Base-by-base conservation (phyloP, 1,140 invertebrate species). In the Anoplolepis gracilipes region DNA sequence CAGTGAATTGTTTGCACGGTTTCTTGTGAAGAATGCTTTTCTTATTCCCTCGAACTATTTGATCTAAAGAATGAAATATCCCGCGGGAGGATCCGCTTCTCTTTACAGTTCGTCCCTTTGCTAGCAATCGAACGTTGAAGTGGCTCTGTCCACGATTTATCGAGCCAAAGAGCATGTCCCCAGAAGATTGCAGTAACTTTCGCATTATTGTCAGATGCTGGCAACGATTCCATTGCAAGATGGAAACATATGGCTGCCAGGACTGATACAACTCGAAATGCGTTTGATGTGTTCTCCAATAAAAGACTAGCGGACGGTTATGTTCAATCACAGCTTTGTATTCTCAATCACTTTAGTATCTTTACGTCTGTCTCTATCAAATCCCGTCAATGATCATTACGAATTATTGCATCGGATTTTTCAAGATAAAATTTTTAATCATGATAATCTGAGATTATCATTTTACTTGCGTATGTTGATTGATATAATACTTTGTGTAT, bases 141-240 rank as follows among this genome's bases (percentile, higher is more conserved):
- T 89, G 69, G 49, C 73, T n/a, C n/a, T 84, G 88, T 86, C 61
- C 79, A 84, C 85, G 87, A 90, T 90, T 90, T 90, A 90, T 90
- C 46, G 88, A 65, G 55, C 70, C 46, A 25, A 28, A 42, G 46
- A 89, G 76, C 79, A 73, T 87, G 53, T 79, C 36, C 55, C 73
- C 39, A 88, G 76, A 84, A 89, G 72, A 90, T 87, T 84, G 88
- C 85, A 90, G 85, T 90, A 90, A 90, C 87, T 90, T 89, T 86
- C 85, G 85, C 75, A 90, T 90, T 89, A 87, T 87, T 84, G 85
- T 78, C 67, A 73, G 75, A 49, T 19, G 65, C 79, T 90, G 87
- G 78, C 87, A 79, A 87, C 73, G 78, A 72, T 90, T 78, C 85
- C 85, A 65, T 76, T 79, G 85, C 28, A 36, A 11, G 76, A 89